phyloP scores from a whole-genome alignment of 2,113 vertebrate species.

The Fukomys damarensis region DNA sequence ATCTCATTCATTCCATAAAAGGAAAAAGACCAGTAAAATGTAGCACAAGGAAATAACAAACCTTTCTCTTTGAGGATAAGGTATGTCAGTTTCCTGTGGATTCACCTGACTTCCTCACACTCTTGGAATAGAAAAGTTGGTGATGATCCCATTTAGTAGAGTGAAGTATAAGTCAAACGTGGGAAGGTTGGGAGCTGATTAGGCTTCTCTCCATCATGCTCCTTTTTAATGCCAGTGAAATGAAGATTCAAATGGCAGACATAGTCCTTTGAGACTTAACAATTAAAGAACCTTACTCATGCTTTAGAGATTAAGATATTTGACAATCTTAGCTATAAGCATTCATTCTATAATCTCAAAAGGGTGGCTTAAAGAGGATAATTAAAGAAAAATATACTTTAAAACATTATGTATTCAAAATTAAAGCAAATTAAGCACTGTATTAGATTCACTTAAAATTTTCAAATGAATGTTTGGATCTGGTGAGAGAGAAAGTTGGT shows the following conservation, averaged over 20 bases:
- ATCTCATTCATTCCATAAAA: slow-evolving; percentile 54
- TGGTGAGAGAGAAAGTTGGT: not conserved
- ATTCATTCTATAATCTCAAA: not conserved
- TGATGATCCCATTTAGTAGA: slow-evolving; percentile 35
- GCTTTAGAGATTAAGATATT: slow-evolving; percentile 6
- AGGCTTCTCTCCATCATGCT: not conserved
- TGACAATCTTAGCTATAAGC: not conserved
- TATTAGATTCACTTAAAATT: not conserved
- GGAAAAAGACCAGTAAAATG: slow-evolving; percentile 35
- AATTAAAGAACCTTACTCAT: slow-evolving; percentile 25
- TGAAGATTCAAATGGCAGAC: not conserved
- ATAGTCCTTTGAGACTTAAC: not conserved
- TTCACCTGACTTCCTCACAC: not conserved
- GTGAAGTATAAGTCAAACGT: not conserved
- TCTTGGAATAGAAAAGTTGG: not conserved
- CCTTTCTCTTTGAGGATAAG: slow-evolving; percentile 15
- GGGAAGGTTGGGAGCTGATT: not conserved
- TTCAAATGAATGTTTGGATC: not conserved
- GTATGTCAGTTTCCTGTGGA: slow-evolving; percentile 36
- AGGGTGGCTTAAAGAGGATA: not conserved
- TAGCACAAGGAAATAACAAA: slow-evolving; percentile 55
- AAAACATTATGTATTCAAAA: not conserved
- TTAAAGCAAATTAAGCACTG: not conserved
- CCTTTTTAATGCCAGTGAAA: slow-evolving; percentile 47
- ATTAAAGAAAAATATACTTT: not conserved